phyloP scores from a whole-genome alignment of 2,113 vertebrate genomes.

The Pyrgilauda ruficollis region DNA sequence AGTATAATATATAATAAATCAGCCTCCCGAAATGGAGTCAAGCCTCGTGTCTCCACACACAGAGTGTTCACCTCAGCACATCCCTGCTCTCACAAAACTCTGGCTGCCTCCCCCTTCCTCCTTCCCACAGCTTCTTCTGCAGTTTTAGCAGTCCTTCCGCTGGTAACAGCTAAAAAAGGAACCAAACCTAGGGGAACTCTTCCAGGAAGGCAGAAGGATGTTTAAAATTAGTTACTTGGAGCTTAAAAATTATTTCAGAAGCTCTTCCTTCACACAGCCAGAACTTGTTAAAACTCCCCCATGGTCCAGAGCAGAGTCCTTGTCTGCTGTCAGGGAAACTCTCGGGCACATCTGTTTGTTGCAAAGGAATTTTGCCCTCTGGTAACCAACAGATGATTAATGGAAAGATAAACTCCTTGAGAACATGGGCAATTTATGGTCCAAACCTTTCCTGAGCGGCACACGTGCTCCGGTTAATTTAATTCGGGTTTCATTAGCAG shows the following conservation, averaged over 20 bases:
- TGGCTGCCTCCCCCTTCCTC: not conserved
- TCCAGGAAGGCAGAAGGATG: not conserved
- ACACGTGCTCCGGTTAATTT: not conserved
- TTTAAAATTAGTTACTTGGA: not conserved
- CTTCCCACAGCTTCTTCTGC: not conserved
- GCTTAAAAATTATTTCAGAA: too few relatives aligned
- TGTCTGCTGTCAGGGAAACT: not conserved
- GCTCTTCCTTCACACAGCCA: not conserved
- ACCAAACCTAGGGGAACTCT: not conserved
- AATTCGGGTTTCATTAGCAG: not conserved
- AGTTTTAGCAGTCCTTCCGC: not conserved
- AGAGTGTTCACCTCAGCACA: too few relatives aligned
- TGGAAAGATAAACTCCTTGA: not conserved
- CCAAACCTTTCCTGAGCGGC: not conserved
- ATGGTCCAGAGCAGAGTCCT: fast-evolving
- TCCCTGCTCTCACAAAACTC: not conserved
- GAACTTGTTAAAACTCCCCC: not conserved
- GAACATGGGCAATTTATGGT: not conserved
- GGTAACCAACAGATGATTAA: not conserved
- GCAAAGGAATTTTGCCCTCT: not conserved
- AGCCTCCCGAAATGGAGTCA: too few relatives aligned
- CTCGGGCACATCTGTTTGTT: not conserved
- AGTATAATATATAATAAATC: too few relatives aligned
- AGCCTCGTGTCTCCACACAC: too few relatives aligned
- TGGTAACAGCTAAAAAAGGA: not conserved